phyloP scores from a whole-genome alignment of 2,113 vertebrate species.

The Nothocercus nigrocapillus region DNA sequence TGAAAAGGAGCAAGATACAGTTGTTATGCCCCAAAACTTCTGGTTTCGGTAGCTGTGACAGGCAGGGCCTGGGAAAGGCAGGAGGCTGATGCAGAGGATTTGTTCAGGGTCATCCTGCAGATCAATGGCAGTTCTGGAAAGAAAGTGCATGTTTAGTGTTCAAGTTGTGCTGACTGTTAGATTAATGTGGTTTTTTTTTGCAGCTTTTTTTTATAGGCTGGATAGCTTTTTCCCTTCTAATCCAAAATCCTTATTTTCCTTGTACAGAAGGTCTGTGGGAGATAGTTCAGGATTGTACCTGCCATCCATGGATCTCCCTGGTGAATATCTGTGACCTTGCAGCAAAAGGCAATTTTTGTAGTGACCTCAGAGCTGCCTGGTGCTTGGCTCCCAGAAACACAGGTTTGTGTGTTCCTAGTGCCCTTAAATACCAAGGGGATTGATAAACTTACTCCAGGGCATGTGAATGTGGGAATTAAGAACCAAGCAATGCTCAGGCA shows the following conservation, averaged over 20 bases:
- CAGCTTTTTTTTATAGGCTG: not conserved
- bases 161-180: not conserved
- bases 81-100: not conserved
- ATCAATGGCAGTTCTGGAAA: not conserved
- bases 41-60: not conserved
- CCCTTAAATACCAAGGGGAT: not conserved
- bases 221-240: not conserved
- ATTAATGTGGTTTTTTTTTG: not conserved
- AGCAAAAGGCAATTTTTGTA: not conserved
- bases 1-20: not conserved
- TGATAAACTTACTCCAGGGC: not conserved
- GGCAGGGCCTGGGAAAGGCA: not conserved
- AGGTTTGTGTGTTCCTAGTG: not conserved
- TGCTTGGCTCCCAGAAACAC: too few species aligned
- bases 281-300: not conserved
- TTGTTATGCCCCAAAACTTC: not conserved
- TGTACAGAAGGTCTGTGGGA: not conserved
- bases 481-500: accelerated
- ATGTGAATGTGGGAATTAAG: not conserved
- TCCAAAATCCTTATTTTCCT: not conserved
- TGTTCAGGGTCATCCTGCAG: not conserved
- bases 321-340: not conserved
- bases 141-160: accelerated
- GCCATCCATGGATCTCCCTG: accelerated
- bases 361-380: too few species aligned